These are phyloP conservation scores for Vulpes vulpes DNA, from an alignment of 2,113 vertebrate genomes.

Conservation along the genomic window DNA sequence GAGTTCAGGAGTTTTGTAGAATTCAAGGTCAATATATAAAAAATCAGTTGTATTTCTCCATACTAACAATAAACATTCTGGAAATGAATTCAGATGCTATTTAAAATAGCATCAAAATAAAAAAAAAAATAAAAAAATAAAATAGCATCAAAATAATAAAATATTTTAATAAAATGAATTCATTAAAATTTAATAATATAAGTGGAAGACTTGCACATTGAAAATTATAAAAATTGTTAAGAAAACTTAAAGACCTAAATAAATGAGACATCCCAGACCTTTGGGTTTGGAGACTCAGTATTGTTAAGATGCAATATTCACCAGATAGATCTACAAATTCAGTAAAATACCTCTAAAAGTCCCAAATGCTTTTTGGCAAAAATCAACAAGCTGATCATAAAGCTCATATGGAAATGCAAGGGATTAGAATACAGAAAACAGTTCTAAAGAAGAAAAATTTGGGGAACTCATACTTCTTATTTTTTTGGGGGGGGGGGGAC, in stretches of 20 bases:
- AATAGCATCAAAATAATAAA: background rate
- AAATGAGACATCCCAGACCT: background rate
- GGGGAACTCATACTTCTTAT: background rate
- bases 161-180: background rate
- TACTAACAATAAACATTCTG: background rate
- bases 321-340: background rate
- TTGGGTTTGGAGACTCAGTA: background rate
- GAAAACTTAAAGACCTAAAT: background rate
- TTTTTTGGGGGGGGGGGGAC: no score
- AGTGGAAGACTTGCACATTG: background rate
- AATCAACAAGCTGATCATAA: background rate
- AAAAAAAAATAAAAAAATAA: no score
- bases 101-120: background rate
- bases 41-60: background rate
- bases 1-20: background rate
- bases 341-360: background rate
- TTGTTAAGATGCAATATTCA: background rate
- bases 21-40: background rate
- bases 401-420: background rate
- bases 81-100: background rate
- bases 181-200: background rate
- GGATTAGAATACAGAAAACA: background rate
- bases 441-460: background rate
- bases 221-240: background rate
- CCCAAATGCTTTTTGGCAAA: background rate